Evolutionary conservation across 2,888 invertebrate species (phyloP), one percentile per base, ranked within the genome.

Genomic region (Noctua janthe): DNA sequence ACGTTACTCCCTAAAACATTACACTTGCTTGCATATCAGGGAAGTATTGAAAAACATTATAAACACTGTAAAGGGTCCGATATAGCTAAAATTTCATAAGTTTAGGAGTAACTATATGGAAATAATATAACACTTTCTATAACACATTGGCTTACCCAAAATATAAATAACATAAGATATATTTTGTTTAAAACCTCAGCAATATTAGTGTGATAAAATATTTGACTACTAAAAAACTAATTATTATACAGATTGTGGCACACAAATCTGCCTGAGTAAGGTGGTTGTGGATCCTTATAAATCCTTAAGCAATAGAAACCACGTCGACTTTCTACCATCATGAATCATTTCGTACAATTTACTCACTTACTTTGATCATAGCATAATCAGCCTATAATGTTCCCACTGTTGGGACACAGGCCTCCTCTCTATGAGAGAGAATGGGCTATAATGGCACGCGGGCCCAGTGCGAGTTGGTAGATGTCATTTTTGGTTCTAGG

Each of bases 21-120:
- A 73, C 15, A 74, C n/a, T n/a, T 74, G 77, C 83, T 89, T 78
- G 86, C 84, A 88, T 80, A 86, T 81, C 86, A 82, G 86, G 29
- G 69, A 74, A 73, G 20, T 64, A 15, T 67, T 62, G 70, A 71
- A 85, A 83, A 77, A 78, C 51, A 78, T 87, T 78, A 77, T 81
- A 87, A 87, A 83, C 83, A 85, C 69, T 77, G 80, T 81, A 81
- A 81, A 83, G 47, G 80, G 73, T 78, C 51, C 70, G 35, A 84
- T 73, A 78, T 62, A 85, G 39, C 73, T 71, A 71, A 72, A 74
- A 73, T 78, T 81, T 85, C 75, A 84, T 81, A 80, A 79, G 75
- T 86, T 71, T 71, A 86, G 72, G 72, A 77, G 76, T 71, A 49
- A 69, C 77, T 84, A 73, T 76, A 75, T 76, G 86, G 83, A 88